Conservation (phyloP, 2,797 vertebrate genomes). For the Bradypodion pumilum region DNA sequence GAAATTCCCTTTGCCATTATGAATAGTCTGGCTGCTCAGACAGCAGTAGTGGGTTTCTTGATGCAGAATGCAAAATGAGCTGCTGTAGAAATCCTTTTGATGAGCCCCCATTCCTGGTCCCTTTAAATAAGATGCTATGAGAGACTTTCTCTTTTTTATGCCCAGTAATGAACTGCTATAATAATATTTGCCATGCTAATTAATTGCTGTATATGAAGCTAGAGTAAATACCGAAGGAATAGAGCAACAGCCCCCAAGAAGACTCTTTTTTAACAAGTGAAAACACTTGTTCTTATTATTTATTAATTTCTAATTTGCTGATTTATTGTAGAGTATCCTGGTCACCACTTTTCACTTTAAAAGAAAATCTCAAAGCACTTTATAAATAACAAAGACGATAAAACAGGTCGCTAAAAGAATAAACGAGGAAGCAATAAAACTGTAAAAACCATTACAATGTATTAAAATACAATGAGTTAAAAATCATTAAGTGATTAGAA, state of each 20-base stretch:
- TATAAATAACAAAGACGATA: too few species aligned
- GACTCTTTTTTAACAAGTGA: rapidly evolving
- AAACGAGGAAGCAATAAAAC: slow-evolving; percentile 41
- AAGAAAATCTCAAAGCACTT: too few species aligned
- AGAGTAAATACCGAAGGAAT: background rate
- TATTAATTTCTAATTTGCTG: too few species aligned
- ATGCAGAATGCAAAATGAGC: slow-evolving; percentile 32
- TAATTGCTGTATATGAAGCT: rapidly evolving
- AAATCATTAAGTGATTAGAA: too few species aligned
- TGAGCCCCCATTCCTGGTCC: background rate
- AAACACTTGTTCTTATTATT: slow-evolving; percentile 24
- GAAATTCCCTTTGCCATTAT: slow-evolving; percentile 59
- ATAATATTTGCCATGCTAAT: background rate
- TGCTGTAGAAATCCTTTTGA: slow-evolving; percentile 5
- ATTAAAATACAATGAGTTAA: too few species aligned
- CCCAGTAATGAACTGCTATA: background rate
- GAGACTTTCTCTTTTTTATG: background rate
- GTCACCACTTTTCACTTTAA: too few species aligned
- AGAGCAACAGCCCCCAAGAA: background rate
- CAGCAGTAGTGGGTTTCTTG: slow-evolving; percentile 40
- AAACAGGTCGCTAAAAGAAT: slow-evolving; percentile 26
- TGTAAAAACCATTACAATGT: too few species aligned
- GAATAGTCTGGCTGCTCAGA: slow-evolving; percentile 44
- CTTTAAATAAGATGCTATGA: background rate
- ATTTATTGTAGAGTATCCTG: too few species aligned